Evolutionary conservation across 2,888 invertebrate species (phyloP), one percentile per base, ranked within the genome.

Genomic region (Orchesellides sinensis): DNA sequence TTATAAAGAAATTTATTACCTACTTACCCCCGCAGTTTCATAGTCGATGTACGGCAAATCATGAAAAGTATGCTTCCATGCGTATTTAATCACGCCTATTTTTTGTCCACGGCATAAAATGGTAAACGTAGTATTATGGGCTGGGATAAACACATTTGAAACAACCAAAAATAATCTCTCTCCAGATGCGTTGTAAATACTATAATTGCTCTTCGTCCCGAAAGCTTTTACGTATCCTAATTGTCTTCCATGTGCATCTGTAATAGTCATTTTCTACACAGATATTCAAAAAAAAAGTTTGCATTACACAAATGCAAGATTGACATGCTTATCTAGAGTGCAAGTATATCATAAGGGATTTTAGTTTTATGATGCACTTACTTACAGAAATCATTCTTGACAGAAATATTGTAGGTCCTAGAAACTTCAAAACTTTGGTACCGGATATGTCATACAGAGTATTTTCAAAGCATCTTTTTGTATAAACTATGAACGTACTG

Each of bases 341-440:
- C n/a, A n/a, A n/a, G n/a, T n/a, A n/a, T n/a, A n/a, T n/a, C n/a
- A n/a, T n/a, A n/a, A n/a, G n/a, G n/a, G n/a, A n/a, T n/a, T n/a
- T n/a, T n/a, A n/a, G n/a, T n/a, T n/a, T n/a, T 56, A 5, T 29
- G 5, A 10, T 21, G 54, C 35, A 40, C 40, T 40, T 40, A 40
- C 40, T 45, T 68, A 77, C 77, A 32, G 77, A 69, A 23, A 59
- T 47, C 77, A 69, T 78, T 69, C 25, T 78, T 14, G 77, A 78
- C 68, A 78, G 45, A 47, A 78, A 32, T 4, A 78, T 27, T 1
- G 29, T 14, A 8, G 77, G 77, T n/a, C 77, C 77, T 6, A 61
- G 29, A 61, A 47, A 59, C 21, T 78, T 78, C 21, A 78, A 49
- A 3, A 78, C 61, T 32, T 69, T 69, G 5, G 68, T 78, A 4